phyloP scores from a whole-genome alignment of 2,797 vertebrate genomes.

The Sandelia bainsii region DNA sequence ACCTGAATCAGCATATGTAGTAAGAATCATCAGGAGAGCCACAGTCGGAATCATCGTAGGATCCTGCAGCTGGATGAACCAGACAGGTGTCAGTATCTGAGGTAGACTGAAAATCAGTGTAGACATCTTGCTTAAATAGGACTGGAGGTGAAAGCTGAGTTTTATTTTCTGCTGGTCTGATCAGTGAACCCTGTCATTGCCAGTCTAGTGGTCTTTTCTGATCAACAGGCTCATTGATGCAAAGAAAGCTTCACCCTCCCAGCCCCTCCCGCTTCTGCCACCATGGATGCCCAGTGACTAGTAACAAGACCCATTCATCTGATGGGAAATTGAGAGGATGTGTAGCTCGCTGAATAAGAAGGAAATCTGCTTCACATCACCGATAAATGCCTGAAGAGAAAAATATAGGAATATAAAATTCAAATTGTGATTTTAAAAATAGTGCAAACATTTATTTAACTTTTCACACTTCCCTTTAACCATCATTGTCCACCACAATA shows the following conservation, averaged over 20 bases:
- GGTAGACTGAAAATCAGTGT: slow-evolving; percentile 52
- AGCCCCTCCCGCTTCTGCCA: slow-evolving; percentile 34
- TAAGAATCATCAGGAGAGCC: slow-evolving; percentile 48
- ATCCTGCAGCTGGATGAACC: slow-evolving; percentile 4
- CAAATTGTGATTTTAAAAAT: not conserved
- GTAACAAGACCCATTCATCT: slow-evolving; percentile 74
- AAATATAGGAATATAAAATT: not conserved
- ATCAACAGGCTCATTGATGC: slow-evolving; percentile 83
- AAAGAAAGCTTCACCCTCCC: slow-evolving; percentile 40
- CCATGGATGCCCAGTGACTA: slow-evolving; percentile 68
- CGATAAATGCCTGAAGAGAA: not conserved
- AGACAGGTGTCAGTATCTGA: slow-evolving; percentile 53
- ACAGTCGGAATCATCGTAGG: slow-evolving; percentile 59
- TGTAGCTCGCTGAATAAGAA: slow-evolving; percentile 29
- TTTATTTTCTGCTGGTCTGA: slow-evolving; percentile 57
- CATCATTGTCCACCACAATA: not conserved
- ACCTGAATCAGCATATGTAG: slow-evolving; percentile 60
- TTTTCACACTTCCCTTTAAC: too few species aligned
- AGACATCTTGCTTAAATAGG: slow-evolving; percentile 59
- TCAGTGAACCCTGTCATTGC: slow-evolving; percentile 76
- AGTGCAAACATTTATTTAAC: too few species aligned
- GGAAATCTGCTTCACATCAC: not conserved
- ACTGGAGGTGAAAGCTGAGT: slow-evolving; percentile 50
- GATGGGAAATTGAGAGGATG: slow-evolving; percentile 59
- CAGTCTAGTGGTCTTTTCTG: slow-evolving; percentile 75